phyloP scores from a whole-genome alignment of 2,797 vertebrate species.

The Adelosebastes latens region DNA sequence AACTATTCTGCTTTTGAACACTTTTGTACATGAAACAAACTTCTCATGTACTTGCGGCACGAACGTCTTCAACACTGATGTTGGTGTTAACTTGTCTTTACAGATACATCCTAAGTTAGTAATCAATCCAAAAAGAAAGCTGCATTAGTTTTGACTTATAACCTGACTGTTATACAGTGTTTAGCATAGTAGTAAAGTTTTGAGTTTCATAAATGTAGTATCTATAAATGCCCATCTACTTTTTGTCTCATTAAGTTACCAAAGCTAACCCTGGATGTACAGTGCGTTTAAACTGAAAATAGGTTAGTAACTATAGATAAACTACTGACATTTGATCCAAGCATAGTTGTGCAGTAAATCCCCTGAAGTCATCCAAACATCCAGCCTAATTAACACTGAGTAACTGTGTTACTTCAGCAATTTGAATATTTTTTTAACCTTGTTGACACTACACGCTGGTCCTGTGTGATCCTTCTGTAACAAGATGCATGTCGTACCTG shows the following conservation, averaged over 20 bases:
- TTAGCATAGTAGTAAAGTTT: background rate
- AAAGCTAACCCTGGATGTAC: background rate
- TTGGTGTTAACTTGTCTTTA: background rate
- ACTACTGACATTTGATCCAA: background rate
- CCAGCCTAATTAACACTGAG: background rate
- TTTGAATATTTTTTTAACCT: background rate
- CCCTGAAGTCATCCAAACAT: background rate
- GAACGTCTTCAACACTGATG: background rate
- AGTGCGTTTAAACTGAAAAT: background rate
- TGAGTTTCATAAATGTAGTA: background rate
- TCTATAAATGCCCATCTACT: background rate
- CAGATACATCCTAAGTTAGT: background rate
- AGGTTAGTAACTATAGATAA: background rate
- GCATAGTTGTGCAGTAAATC: background rate
- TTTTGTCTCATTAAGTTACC: background rate
- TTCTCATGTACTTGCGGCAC: background rate
- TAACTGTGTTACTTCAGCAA: background rate
- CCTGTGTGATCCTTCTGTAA: background rate
- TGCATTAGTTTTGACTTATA: background rate
- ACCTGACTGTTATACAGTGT: background rate
- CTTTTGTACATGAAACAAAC: background rate
- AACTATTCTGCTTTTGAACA: background rate
- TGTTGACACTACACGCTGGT: background rate
- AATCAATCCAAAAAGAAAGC: background rate
- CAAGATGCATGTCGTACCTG: conserved; percentile 78